Evolutionary conservation across 1,140 invertebrate genomes (phyloP).

Genomic region (Drosophila teissieri): DNA sequence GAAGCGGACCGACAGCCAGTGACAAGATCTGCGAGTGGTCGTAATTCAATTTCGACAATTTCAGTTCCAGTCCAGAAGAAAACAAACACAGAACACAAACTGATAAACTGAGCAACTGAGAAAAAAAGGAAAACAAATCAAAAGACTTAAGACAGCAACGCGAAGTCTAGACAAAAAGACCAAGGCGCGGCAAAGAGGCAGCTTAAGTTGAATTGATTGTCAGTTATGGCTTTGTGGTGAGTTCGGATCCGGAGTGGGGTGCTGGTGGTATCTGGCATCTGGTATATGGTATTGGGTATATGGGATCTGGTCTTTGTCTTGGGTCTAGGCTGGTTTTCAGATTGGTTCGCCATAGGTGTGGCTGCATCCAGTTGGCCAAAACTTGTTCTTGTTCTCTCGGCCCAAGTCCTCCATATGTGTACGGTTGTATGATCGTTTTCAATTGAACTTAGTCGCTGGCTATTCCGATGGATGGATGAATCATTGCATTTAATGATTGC

Average conservation of each 20-base stretch:
- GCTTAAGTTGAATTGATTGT: slow-evolving; percentile 74
- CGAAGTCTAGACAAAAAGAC: slow-evolving; percentile 63
- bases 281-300: background rate
- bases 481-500: slow-evolving; percentile 69
- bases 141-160: slow-evolving; percentile 78
- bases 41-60: slow-evolving; percentile 72
- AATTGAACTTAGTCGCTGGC: slow-evolving; percentile 52
- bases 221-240: slow-evolving; percentile 67
- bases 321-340: slow-evolving; percentile 41
- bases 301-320: slow-evolving; percentile 41
- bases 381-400: slow-evolving; percentile 57
- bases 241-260: slow-evolving; percentile 30
- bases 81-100: slow-evolving; percentile 19
- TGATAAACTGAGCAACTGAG: too few species aligned
- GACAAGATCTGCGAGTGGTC: slow-evolving; percentile 44
- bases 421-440: slow-evolving; percentile 14
- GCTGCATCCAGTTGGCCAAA: slow-evolving; percentile 56
- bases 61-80: slow-evolving; percentile 39
- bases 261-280: slow-evolving; percentile 9
- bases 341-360: slow-evolving; percentile 51
- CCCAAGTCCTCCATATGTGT: background rate
- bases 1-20: slow-evolving; percentile 40
- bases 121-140: slow-evolving; percentile 34
- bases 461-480: slow-evolving; percentile 57
- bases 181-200: slow-evolving; percentile 39